These are phyloP conservation scores for Pempheris klunzingeri DNA, from an alignment of 2,797 vertebrate species.

Conservation along the genomic window DNA sequence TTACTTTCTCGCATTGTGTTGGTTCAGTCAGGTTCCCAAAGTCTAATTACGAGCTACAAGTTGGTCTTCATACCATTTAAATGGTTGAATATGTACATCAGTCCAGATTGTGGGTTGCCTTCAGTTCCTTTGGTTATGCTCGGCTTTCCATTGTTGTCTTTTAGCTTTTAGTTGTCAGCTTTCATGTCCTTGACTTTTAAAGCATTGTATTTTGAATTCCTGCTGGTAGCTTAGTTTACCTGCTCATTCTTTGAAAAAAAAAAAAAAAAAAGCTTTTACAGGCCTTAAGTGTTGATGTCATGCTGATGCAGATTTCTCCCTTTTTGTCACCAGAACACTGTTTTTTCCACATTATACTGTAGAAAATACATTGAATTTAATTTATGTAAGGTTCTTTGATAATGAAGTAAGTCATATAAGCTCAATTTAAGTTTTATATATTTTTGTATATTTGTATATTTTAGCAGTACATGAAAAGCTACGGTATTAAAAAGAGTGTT, in stretches of 20 bases:
- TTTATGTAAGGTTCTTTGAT: too few species aligned
- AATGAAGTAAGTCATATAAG: background rate
- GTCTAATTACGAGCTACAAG: background rate
- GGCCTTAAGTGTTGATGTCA: background rate
- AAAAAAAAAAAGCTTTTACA: too few species aligned
- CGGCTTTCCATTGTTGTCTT: background rate
- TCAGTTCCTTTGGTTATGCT: background rate
- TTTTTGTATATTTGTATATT: background rate
- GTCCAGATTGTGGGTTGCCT: background rate
- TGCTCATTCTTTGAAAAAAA: background rate
- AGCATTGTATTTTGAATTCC: conserved; percentile 16
- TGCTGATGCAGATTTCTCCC: background rate
- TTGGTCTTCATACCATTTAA: background rate
- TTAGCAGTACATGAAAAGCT: background rate
- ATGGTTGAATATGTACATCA: background rate
- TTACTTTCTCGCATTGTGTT: conserved; percentile 23
- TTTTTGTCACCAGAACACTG: conserved; percentile 14
- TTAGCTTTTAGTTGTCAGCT: conserved; percentile 16
- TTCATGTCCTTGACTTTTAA: conserved; percentile 27
- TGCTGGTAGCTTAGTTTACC: background rate
- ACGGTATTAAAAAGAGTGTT: background rate
- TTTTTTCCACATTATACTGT: background rate
- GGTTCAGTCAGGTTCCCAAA: background rate
- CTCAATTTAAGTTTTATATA: background rate
- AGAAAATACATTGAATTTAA: background rate